Percentiles rank a stretch among this genome's conserved stretches.
Evolutionary conservation across 2,888 invertebrate species (phyloP).

Genomic region (Pterobdella sp.): DNA sequence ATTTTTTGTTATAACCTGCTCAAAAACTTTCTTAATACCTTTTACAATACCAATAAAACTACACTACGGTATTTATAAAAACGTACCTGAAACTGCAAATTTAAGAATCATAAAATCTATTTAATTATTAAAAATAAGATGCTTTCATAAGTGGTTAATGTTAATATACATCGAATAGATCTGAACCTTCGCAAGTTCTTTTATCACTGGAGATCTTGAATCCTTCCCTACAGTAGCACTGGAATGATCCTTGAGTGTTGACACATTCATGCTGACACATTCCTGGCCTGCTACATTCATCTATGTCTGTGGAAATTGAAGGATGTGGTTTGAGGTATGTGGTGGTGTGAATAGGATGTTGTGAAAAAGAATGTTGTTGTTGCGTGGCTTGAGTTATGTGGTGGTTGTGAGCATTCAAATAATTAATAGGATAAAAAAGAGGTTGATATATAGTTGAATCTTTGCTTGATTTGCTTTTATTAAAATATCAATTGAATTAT

Average conservation of each 20-base stretch:
- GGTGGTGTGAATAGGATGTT: not conserved
- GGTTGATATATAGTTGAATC: not conserved
- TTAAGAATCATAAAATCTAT: too few species aligned
- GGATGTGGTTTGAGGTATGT: not conserved
- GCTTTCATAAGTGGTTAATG: too few species aligned
- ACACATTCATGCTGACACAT: conserved; percentile 79
- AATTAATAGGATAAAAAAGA: not conserved
- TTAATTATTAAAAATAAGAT: too few species aligned
- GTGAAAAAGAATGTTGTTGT: not conserved
- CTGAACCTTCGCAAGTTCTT: conserved; percentile 55
- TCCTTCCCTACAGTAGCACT: conserved; percentile 77
- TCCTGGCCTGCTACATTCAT: conserved; percentile 59
- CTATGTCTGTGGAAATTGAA: conserved; percentile 56
- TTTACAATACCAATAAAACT: too few species aligned
- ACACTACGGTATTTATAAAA: too few species aligned
- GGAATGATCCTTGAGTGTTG: conserved; percentile 81
- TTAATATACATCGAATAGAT: too few species aligned
- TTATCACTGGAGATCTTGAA: conserved; percentile 69
- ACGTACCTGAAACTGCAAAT: too few species aligned
- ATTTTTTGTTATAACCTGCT: too few species aligned
- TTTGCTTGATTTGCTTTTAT: too few species aligned
- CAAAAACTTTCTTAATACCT: too few species aligned
- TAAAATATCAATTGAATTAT: too few species aligned
- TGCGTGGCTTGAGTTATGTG: not conserved
- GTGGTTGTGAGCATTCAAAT: not conserved